Conservation (phyloP, 1,140 invertebrate species). For the Bombus breviceps region DNA sequence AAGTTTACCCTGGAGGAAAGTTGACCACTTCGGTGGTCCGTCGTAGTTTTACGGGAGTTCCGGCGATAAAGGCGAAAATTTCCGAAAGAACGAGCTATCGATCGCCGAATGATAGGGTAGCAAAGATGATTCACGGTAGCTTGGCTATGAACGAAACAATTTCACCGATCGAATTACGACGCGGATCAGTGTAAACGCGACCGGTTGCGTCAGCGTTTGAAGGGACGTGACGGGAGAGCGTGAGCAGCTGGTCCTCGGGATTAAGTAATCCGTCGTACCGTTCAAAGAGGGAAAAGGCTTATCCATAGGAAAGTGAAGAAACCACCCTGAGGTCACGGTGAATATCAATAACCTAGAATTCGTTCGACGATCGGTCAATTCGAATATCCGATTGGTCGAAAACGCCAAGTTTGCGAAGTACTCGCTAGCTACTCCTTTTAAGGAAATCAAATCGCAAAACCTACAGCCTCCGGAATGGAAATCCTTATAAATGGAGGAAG, state of each 20-base stretch:
- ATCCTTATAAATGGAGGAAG: slow-evolving; percentile 22
- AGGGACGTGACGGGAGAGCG: slow-evolving; percentile 43
- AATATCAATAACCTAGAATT: slow-evolving; percentile 39
- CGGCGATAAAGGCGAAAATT: neutral
- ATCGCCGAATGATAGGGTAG: neutral
- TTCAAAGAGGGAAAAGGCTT: neutral
- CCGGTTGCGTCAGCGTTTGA: slow-evolving; percentile 38
- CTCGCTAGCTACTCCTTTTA: slow-evolving; percentile 21
- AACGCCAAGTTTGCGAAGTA: neutral
- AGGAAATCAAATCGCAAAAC: slow-evolving; percentile 48
- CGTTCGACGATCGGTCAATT: neutral
- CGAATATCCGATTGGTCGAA: neutral
- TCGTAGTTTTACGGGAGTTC: neutral
- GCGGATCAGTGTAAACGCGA: slow-evolving; percentile 28
- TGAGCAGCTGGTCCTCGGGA: slow-evolving; percentile 12
- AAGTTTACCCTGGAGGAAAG: neutral
- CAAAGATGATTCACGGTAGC: slow-evolving; percentile 19
- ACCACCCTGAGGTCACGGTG: neutral
- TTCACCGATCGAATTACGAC: slow-evolving; percentile 40
- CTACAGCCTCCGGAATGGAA: neutral
- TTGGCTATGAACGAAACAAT: slow-evolving; percentile 45
- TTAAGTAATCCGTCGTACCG: slow-evolving; percentile 45
- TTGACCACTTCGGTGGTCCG: neutral
- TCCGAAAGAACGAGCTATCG: slow-evolving; percentile 23
- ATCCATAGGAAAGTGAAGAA: neutral